Conservation (phyloP, 2,797 vertebrate species). For the Meriones psammophilus region DNA sequence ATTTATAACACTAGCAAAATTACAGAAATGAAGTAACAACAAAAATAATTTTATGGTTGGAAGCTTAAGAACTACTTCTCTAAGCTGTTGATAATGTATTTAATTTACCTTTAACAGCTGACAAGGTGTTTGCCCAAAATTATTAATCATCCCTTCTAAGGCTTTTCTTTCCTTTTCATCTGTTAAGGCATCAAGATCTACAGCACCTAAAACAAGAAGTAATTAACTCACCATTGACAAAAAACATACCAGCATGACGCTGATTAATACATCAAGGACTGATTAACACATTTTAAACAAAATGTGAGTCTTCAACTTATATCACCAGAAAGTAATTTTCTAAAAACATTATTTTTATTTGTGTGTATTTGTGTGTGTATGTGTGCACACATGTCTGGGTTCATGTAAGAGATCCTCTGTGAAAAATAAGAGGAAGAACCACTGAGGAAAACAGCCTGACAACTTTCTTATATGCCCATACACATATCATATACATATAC, state of each 20-base stretch:
- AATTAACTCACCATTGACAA: conserved; percentile 20
- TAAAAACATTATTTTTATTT: conserved; percentile 17
- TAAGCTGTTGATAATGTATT: conserved; percentile 41
- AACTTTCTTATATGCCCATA: background rate
- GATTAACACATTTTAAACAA: conserved; percentile 44
- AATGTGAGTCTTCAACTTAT: conserved; percentile 50
- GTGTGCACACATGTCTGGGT: background rate
- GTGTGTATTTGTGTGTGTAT: background rate
- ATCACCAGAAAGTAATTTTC: conserved; percentile 6
- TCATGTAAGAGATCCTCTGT: background rate
- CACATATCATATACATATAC: background rate
- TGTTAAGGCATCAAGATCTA: conserved; percentile 97
- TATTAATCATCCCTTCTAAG: conserved; percentile 98
- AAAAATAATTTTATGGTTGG: background rate
- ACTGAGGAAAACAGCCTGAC: background rate
- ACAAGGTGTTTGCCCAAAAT: conserved; percentile 98
- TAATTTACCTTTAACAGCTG: conserved; percentile 95
- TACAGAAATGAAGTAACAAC: background rate
- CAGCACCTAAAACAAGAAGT: conserved; percentile 92
- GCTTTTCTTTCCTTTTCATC: conserved; percentile 98
- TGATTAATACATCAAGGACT: background rate
- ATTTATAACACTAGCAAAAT: background rate
- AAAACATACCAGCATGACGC: conserved; percentile 50
- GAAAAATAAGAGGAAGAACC: background rate
- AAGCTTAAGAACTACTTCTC: background rate